Percentiles rank a stretch among this genome's conserved stretches.
Evolutionary conservation across 2,797 vertebrate species (phyloP).

Genomic region (Nyctalus aviator): DNA sequence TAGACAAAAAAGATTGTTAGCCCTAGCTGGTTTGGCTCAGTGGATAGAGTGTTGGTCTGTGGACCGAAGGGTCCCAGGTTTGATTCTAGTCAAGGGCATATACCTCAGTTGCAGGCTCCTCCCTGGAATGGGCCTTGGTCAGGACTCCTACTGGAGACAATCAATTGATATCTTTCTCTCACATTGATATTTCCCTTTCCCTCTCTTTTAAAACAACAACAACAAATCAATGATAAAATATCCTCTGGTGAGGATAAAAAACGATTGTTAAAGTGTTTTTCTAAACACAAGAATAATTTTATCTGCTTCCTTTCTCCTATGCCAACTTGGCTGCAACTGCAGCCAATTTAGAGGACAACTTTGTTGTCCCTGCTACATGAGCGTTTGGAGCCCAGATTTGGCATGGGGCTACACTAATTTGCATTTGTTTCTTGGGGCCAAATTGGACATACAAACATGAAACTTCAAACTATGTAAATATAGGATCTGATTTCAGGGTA

Average conservation of each 20-base stretch:
- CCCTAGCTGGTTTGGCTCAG: too few species aligned
- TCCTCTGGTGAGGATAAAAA: background rate
- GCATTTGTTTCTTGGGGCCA: conserved; percentile 25
- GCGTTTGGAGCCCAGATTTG: background rate
- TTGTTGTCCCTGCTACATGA: background rate
- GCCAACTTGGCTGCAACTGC: background rate
- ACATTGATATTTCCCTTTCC: too few species aligned
- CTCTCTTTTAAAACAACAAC: too few species aligned
- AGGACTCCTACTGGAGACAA: too few species aligned
- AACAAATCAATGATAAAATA: too few species aligned
- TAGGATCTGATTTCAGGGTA: background rate
- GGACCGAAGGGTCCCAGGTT: too few species aligned
- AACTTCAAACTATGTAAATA: background rate
- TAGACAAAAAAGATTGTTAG: background rate
- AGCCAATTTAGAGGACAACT: background rate
- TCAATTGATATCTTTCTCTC: too few species aligned
- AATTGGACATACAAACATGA: background rate
- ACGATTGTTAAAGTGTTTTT: background rate
- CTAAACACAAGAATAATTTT: conserved; percentile 13
- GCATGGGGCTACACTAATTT: background rate
- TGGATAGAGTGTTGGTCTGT: too few species aligned
- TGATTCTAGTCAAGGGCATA: too few species aligned
- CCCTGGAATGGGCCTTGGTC: too few species aligned
- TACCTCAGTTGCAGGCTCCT: too few species aligned
- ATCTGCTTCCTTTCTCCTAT: background rate